phyloP scores from a whole-genome alignment of 2,113 vertebrate species.

The Phylloscopus trochiloides region DNA sequence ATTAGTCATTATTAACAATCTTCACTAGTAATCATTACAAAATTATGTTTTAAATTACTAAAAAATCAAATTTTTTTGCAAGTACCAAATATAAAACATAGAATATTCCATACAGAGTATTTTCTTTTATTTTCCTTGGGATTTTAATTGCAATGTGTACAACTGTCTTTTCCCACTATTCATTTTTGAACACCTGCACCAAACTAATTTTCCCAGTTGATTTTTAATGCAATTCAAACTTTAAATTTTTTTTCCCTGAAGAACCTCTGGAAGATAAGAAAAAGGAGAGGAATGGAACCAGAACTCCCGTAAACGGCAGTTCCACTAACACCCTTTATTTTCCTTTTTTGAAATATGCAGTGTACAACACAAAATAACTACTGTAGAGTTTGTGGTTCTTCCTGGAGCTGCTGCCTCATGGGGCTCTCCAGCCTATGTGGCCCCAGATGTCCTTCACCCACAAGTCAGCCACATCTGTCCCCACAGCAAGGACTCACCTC shows the following conservation, averaged over 20 bases:
- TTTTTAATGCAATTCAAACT: background rate
- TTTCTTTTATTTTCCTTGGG: background rate
- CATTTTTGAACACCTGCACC: background rate
- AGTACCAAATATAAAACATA: background rate
- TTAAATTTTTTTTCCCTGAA: background rate
- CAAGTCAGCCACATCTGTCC: accelerated
- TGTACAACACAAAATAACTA: background rate
- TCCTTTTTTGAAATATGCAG: background rate
- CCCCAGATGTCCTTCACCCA: background rate
- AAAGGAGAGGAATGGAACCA: background rate
- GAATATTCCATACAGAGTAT: background rate
- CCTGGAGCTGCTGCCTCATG: background rate
- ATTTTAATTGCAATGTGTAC: background rate
- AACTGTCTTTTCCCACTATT: background rate
- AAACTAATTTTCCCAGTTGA: background rate
- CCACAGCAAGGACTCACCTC: background rate
- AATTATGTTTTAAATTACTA: background rate
- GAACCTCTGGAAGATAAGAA: background rate
- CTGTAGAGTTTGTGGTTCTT: background rate
- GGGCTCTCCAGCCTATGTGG: background rate
- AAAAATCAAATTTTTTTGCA: background rate
- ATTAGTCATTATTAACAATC: background rate
- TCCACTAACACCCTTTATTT: background rate
- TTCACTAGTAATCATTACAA: background rate
- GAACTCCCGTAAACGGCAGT: background rate